phyloP scores from a whole-genome alignment of 2,797 vertebrate genomes.

The Poliocrania exsul region DNA sequence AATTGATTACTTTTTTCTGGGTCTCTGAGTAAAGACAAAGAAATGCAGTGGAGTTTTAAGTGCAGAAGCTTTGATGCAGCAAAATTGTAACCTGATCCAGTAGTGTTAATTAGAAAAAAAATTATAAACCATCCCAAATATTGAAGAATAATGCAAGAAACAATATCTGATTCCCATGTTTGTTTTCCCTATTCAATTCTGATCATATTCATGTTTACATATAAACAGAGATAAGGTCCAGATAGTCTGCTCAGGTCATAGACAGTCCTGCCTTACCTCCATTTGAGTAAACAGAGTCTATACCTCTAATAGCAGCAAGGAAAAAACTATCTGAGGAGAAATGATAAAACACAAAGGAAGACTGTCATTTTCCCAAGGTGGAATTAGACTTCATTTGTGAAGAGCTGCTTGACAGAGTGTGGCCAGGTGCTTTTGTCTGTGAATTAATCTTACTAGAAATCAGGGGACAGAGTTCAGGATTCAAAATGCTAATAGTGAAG shows the following conservation, averaged over 20 bases:
- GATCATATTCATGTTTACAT: not conserved
- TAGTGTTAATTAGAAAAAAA: not conserved
- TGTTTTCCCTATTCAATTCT: not conserved
- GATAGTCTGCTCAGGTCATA: not conserved
- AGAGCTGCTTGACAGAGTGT: not conserved
- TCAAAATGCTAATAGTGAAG: not conserved
- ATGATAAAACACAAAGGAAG: not conserved
- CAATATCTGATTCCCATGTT: not conserved
- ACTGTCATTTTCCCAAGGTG: not conserved
- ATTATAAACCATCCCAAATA: not conserved
- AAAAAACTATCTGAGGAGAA: not conserved
- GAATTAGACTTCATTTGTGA: not conserved
- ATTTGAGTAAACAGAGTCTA: not conserved
- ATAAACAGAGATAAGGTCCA: not conserved
- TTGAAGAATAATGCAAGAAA: not conserved
- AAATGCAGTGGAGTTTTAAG: not conserved
- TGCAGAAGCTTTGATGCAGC: not conserved
- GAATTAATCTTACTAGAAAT: not conserved
- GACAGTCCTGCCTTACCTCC: not conserved
- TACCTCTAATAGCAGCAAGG: not conserved
- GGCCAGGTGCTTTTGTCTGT: not conserved
- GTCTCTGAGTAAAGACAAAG: not conserved
- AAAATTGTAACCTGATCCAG: not conserved
- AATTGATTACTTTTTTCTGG: not conserved
- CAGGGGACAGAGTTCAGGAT: not conserved